phyloP scores from a whole-genome alignment of 2,888 invertebrate species.

The Scaptomyza tumidula region DNA sequence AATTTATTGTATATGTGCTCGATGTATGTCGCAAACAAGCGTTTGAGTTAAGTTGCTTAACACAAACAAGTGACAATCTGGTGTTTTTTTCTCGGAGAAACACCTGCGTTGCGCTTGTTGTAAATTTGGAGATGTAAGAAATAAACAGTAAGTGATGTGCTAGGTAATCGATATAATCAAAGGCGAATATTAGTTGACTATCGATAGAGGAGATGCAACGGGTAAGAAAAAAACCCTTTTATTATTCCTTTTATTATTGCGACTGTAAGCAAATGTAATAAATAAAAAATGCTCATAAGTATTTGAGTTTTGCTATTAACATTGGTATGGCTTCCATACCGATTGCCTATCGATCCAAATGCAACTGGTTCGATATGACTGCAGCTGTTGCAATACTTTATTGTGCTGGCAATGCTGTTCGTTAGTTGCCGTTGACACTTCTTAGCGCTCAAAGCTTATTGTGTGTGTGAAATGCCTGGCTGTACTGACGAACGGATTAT shows the following conservation, averaged over 20 bases:
- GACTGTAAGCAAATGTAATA: too few species aligned
- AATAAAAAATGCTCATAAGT: too few species aligned
- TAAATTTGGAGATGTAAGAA: constrained; percentile 51
- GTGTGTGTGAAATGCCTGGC: constrained; percentile 50
- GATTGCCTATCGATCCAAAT: constrained; percentile 12
- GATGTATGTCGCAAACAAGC: neutral
- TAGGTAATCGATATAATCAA: neutral
- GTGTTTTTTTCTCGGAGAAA: constrained; percentile 23
- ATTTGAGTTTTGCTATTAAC: neutral
- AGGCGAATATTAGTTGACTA: neutral
- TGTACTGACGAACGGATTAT: constrained; percentile 80
- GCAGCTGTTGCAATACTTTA: constrained; percentile 32
- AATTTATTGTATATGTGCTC: neutral
- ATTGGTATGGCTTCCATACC: neutral
- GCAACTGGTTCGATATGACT: constrained; percentile 11
- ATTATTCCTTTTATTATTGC: too few species aligned
- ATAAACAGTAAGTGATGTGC: constrained; percentile 33
- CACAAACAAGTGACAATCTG: constrained; percentile 12
- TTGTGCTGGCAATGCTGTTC: constrained; percentile 40
- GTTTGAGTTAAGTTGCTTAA: constrained; percentile 6
- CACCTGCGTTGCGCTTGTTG: constrained; percentile 55
- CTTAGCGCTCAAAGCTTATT: constrained; percentile 57
- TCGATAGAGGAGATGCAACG: constrained; percentile 6
- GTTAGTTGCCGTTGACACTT: constrained; percentile 66
- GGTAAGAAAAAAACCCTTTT: too few species aligned